These are phyloP conservation scores for Scaptomyza montana DNA, from an alignment of 1,140 invertebrate genomes.

Conservation along the genomic window DNA sequence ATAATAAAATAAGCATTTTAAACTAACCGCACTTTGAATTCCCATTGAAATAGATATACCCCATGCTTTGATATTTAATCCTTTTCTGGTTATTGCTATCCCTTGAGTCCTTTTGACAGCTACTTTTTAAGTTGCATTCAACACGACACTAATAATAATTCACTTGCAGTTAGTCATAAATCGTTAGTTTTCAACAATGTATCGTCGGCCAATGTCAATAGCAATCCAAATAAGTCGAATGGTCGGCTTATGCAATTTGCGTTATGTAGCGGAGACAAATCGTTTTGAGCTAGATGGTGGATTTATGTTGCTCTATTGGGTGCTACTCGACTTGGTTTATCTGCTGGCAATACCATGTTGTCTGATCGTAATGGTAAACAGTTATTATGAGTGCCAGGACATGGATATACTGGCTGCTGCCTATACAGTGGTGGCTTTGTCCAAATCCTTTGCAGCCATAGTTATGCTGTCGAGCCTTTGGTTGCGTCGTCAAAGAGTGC, in stretches of 20 bases:
- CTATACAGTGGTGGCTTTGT: constrained; percentile 42
- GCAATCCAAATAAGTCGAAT: constrained; percentile 20
- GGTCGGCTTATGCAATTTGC: constrained; percentile 49
- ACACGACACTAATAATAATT: too few species aligned
- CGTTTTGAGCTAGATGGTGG: constrained; percentile 16
- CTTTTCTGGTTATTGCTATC: background rate
- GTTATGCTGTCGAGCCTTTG: constrained; percentile 39
- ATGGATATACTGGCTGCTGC: constrained; percentile 42
- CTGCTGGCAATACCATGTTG: constrained; percentile 40
- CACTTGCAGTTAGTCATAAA: too few species aligned
- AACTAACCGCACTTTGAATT: too few species aligned
- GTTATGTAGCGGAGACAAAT: constrained; percentile 20
- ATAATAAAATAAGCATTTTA: too few species aligned
- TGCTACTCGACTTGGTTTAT: constrained; percentile 46
- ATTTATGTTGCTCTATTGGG: constrained; percentile 37
- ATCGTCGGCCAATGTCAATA: background rate
- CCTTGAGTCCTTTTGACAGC: background rate
- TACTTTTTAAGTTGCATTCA: too few species aligned
- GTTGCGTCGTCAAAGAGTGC: constrained; percentile 20
- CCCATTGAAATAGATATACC: too few species aligned
- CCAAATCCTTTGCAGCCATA: constrained; percentile 10
- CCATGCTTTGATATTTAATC: too few species aligned
- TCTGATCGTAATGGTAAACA: constrained; percentile 27
- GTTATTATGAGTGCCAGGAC: constrained; percentile 30
- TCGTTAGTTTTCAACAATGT: background rate